Conservation (phyloP, 2,797 vertebrate genomes). For the Atherinosoma microstoma region DNA sequence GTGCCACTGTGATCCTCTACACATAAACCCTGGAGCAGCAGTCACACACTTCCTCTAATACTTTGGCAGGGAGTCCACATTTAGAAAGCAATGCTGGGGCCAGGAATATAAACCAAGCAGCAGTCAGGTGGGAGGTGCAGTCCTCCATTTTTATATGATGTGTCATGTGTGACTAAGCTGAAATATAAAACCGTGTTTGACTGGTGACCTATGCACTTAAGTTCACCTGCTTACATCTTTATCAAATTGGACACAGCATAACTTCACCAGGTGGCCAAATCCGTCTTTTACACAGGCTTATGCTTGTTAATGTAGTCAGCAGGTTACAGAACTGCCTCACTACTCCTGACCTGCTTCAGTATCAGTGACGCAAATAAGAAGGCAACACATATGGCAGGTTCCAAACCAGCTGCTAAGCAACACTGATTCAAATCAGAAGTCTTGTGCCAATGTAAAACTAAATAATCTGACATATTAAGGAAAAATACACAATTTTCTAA, state of each 20-base stretch:
- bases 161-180: slow-evolving; percentile 59
- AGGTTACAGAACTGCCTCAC: slow-evolving; percentile 39
- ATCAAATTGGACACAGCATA: slow-evolving; percentile 47
- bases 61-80: slow-evolving; percentile 66
- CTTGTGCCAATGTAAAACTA: neutral
- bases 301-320: slow-evolving; percentile 64
- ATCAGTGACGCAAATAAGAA: slow-evolving; percentile 69
- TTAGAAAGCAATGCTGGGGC: slow-evolving; percentile 61
- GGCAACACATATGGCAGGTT: slow-evolving; percentile 64
- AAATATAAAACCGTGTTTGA: slow-evolving; percentile 14
- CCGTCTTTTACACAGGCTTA: slow-evolving; percentile 63
- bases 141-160: slow-evolving; percentile 41
- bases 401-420: slow-evolving; percentile 34
- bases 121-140: slow-evolving; percentile 48
- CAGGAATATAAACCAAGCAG: slow-evolving; percentile 60
- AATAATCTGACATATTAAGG: too few relatives aligned
- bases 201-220: slow-evolving; percentile 2
- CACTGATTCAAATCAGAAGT: slow-evolving; percentile 26
- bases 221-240: slow-evolving; percentile 24
- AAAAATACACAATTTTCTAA: too few relatives aligned
- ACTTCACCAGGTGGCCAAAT: slow-evolving; percentile 75
- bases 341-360: slow-evolving; percentile 49
- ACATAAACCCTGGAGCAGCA: slow-evolving; percentile 32
- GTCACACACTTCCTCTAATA: slow-evolving; percentile 36
- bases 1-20: slow-evolving; percentile 36